Conservation (phyloP, 1,140 invertebrate genomes). For the Calliphora vicina region DNA sequence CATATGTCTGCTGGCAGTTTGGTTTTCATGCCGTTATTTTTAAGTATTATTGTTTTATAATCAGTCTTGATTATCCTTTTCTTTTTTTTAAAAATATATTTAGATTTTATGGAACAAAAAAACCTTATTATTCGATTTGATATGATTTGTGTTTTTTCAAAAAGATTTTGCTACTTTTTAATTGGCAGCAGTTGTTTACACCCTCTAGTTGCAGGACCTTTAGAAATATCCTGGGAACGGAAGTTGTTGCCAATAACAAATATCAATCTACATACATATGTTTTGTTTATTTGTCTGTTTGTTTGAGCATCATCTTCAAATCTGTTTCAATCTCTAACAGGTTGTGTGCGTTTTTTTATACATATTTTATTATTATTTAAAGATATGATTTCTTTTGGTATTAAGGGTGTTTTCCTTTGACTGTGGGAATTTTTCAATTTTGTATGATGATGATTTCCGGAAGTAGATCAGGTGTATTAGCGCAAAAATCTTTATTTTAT, state of each 20-base stretch:
- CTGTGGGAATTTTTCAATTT: constrained; percentile 12
- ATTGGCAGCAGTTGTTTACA: background rate
- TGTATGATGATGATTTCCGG: background rate
- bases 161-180: constrained; percentile 25
- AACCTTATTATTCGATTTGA: background rate
- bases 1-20: background rate
- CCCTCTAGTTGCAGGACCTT: background rate
- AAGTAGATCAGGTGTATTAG: constrained; percentile 24
- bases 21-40: background rate
- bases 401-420: constrained; percentile 9
- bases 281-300: background rate
- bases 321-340: constrained; percentile 21
- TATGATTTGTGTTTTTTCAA: background rate
- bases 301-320: constrained; percentile 6
- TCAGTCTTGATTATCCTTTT: constrained; percentile 11
- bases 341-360: constrained; percentile 3
- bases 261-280: constrained; percentile 32
- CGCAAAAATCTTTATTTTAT: background rate
- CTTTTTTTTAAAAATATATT: background rate
- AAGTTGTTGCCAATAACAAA: constrained; percentile 19
- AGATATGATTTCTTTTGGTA: background rate
- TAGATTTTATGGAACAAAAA: background rate
- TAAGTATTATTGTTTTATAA: background rate
- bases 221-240: constrained; percentile 14
- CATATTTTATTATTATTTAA: no score